Evolutionary conservation across 2,797 vertebrate species (phyloP), one percentile per base, ranked within the genome.

Genomic region (Nyctalus aviator): DNA sequence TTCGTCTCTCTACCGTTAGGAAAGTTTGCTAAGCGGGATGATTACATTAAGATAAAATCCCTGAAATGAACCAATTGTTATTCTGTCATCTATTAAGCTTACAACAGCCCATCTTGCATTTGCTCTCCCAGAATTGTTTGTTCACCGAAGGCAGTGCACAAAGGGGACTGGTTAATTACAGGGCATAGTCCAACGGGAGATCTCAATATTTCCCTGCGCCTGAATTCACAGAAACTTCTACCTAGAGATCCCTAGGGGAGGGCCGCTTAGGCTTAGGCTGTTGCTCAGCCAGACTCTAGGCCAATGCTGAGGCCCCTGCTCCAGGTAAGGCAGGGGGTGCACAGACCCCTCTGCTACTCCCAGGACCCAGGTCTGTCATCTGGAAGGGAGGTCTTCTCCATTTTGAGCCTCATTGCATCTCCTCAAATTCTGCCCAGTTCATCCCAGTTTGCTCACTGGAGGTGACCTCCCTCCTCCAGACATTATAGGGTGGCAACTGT

Each of bases 401-500:
- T 41, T 41, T 37, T 32, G 46, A 48, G 17, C 3, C 7, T 35
- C 30, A 57, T 2, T 6, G 23, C 20, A 14, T 57, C 20, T 25
- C 1, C 13, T 62, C 20, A 15, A 76, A 44, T n/a, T 71, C 53
- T 82, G 8, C 53, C 84, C 35, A 3, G 10, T 59, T 21, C 55
- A n/a, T 50, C 17, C 8, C 2, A 3, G 3, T 59, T 25, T 14
- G n/a, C 37, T 14, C 1, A 0, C 2, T 35, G 30, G 30, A 64
- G 78, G 17, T 20, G 20, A 20, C 13, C 20, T 46, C 13, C 27
- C 30, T 21, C 37, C 1, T n/a, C 30, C 32, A 46, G 46, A 84
- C 25, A 18, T 4, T 8, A n/a, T 86, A 35, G 10, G 44, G 9
- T 2, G 41, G 50, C 0, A 0, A 27, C 1, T 0, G 1, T 23